A percentile compares a stretch with the other conserved stretches of the same genome.
Conservation (phyloP, 2,797 vertebrate genomes). For the Vireo griseus region DNA sequence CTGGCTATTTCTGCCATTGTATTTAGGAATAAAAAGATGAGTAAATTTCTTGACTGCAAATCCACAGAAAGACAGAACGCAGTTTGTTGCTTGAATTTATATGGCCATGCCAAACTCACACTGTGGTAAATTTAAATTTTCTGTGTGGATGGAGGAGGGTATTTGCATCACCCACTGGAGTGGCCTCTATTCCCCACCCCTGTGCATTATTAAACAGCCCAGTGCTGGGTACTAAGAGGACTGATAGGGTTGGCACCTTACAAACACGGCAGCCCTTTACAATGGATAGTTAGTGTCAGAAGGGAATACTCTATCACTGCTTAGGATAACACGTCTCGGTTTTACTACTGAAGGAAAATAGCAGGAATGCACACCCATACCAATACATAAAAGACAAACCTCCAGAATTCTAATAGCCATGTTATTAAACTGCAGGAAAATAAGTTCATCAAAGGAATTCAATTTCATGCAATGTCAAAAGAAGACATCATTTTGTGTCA, state of each 20-base stretch:
- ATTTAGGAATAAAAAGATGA: background rate
- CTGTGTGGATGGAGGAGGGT: background rate
- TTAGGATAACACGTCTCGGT: background rate
- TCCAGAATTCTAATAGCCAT: background rate
- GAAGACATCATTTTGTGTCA: background rate
- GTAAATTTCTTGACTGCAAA: background rate
- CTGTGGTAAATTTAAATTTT: background rate
- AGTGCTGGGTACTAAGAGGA: background rate
- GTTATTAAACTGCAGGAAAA: background rate
- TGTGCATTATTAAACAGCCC: background rate
- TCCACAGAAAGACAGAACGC: background rate
- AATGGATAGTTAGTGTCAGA: background rate
- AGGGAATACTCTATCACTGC: background rate
- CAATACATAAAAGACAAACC: background rate
- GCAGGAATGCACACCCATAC: background rate
- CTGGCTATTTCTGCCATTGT: background rate
- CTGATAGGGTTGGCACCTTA: rapidly evolving
- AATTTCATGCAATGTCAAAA: background rate
- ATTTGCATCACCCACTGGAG: background rate
- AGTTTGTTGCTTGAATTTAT: background rate
- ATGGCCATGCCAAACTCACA: background rate
- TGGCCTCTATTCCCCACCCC: background rate
- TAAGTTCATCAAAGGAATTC: constrained; percentile 1
- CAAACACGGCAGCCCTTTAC: background rate
- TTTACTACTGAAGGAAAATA: background rate